Evolutionary conservation across 1,140 invertebrate genomes (phyloP).

Genomic region (Pantala flavescens): DNA sequence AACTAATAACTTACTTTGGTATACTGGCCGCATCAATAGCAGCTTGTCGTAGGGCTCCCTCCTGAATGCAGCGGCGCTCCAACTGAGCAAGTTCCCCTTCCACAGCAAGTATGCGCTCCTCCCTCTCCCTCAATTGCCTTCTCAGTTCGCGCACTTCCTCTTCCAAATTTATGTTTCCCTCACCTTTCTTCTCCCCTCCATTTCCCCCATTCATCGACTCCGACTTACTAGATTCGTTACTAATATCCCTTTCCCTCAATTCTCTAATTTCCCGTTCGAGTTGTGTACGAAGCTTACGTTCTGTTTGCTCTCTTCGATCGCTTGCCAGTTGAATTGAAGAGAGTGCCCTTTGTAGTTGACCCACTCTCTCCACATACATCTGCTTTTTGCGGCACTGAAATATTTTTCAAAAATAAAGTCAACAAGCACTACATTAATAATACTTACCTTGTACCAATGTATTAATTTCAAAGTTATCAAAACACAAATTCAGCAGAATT

Average conservation of each 20-base stretch:
- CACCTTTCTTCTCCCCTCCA: conserved; percentile 26
- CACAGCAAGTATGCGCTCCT: conserved; percentile 68
- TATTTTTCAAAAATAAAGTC: too few relatives aligned
- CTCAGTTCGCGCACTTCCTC: conserved; percentile 43
- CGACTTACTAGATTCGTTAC: conserved; percentile 25
- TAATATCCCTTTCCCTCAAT: conserved; percentile 19
- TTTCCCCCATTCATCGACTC: conserved; percentile 29
- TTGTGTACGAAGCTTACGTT: conserved; percentile 64
- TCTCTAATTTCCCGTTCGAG: conserved; percentile 55
- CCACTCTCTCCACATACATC: conserved; percentile 72
- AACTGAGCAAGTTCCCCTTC: conserved; percentile 76
- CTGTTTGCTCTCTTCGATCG: conserved; percentile 74
- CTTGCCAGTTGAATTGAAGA: conserved; percentile 71
- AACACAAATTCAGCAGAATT: too few relatives aligned
- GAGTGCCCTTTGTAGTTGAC: conserved; percentile 70
- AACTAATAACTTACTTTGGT: conserved; percentile 58
- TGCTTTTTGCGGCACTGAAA: conserved; percentile 67
- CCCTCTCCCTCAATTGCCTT: conserved; percentile 55
- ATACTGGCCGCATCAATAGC: conserved; percentile 75
- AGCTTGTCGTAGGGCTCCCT: conserved; percentile 69
- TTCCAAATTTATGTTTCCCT: conserved; percentile 23
- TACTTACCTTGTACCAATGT: too few relatives aligned
- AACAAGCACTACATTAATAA: too few relatives aligned
- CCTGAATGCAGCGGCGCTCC: conserved; percentile 79
- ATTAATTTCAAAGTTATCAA: too few relatives aligned